Percentiles rank a stretch among this genome's conserved stretches.
Conservation (phyloP, 2,797 vertebrate species). For the Aviceda leuphotes region DNA sequence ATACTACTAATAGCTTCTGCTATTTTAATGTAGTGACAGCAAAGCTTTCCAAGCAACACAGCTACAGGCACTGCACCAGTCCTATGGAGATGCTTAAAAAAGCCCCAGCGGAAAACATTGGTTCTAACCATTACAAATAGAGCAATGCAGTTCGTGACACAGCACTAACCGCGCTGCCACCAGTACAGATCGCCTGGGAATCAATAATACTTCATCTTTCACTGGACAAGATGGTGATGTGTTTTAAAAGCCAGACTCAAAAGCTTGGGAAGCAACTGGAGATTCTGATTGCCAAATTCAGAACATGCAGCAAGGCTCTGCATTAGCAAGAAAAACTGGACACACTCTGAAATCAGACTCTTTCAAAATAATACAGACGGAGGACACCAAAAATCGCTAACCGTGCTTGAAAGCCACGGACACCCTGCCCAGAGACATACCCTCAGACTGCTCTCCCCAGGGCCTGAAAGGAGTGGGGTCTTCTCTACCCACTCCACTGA, state of each 20-base stretch:
- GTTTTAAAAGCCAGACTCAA: background rate
- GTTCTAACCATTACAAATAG: background rate
- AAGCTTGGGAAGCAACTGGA: background rate
- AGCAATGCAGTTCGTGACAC: fast-evolving
- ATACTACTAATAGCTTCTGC: background rate
- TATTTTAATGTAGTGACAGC: background rate
- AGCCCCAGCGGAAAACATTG: background rate
- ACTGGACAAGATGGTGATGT: background rate
- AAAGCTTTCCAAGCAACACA: background rate
- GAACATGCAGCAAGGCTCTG: background rate
- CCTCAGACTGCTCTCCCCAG: background rate
- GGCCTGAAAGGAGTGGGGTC: background rate
- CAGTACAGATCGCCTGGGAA: background rate
- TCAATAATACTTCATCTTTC: background rate
- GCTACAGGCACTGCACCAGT: background rate
- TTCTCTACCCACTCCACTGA: background rate
- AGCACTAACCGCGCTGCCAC: background rate
- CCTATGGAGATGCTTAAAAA: background rate
- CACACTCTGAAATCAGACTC: background rate
- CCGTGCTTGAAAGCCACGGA: fast-evolving
- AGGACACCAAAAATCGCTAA: background rate
- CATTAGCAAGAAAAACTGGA: background rate
- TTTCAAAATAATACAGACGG: fast-evolving
- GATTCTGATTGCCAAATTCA: background rate
- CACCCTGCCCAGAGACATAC: fast-evolving